These are phyloP conservation scores for Jordanella pulchra DNA, from an alignment of 2,797 vertebrate genomes.

Conservation along the genomic window DNA sequence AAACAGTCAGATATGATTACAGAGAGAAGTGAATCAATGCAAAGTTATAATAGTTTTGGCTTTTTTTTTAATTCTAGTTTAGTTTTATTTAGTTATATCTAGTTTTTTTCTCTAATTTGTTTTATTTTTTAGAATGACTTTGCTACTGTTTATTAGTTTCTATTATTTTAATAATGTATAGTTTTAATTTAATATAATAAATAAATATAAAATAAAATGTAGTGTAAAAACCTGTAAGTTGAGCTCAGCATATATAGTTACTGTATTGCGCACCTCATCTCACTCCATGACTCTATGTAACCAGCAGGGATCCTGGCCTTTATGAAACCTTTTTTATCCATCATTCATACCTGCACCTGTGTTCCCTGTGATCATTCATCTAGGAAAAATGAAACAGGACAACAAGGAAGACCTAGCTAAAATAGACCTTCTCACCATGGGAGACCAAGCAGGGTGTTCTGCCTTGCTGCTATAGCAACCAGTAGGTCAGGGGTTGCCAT, in stretches of 20 bases:
- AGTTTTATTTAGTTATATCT: too few relatives aligned
- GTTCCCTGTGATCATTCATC: slow-evolving; percentile 60
- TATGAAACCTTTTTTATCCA: slow-evolving; percentile 63
- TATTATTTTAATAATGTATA: too few relatives aligned
- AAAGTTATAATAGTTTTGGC: too few relatives aligned
- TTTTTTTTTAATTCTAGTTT: too few relatives aligned
- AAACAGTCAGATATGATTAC: too few relatives aligned
- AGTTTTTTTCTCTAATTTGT: too few relatives aligned
- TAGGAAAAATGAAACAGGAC: slow-evolving; percentile 88
- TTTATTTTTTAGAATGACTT: too few relatives aligned
- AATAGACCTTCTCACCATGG: slow-evolving; percentile 78
- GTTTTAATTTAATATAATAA: too few relatives aligned
- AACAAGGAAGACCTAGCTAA: slow-evolving; percentile 85
- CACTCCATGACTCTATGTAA: not conserved
- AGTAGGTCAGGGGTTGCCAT: slow-evolving; percentile 63
- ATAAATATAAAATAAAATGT: not conserved
- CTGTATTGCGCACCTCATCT: slow-evolving; percentile 1
- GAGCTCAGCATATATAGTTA: not conserved
- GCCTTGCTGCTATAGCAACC: slow-evolving; percentile 59
- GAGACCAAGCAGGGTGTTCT: slow-evolving; percentile 54
- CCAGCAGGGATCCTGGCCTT: slow-evolving; percentile 29
- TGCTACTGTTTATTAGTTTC: too few relatives aligned
- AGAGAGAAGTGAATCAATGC: too few relatives aligned
- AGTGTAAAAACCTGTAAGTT: not conserved
- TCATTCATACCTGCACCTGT: slow-evolving; percentile 64